Evolutionary conservation across 2,888 invertebrate species (phyloP).

Genomic region (Helleia helle): DNA sequence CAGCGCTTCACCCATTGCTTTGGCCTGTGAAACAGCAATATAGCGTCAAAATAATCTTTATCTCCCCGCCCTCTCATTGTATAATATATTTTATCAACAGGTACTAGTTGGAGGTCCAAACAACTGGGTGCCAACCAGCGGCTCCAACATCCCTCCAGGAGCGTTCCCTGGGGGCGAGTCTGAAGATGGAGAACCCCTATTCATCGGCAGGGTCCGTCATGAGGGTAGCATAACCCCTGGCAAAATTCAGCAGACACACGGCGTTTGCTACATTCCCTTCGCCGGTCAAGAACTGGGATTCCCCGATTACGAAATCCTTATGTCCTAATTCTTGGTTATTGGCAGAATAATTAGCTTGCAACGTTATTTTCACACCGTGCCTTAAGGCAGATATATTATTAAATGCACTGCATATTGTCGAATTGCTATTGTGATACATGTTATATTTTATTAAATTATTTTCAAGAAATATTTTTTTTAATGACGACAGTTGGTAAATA

Average conservation of each 20-base stretch:
- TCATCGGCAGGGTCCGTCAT: constrained; percentile 83
- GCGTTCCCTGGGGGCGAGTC: constrained; percentile 82
- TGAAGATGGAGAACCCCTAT: constrained; percentile 86
- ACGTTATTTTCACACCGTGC: constrained; percentile 25
- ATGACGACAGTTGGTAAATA: no score
- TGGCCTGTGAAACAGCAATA: no score
- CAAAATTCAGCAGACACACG: constrained; percentile 89
- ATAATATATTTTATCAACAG: constrained; percentile 26
- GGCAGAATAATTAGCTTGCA: constrained; percentile 13
- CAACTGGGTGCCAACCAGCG: constrained; percentile 81
- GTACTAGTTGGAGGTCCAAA: constrained; percentile 75
- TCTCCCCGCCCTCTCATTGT: not conserved
- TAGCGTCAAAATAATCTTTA: no score
- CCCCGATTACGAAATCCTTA: constrained; percentile 86
- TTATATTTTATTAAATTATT: constrained; percentile 35
- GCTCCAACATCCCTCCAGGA: constrained; percentile 81
- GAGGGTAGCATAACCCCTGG: constrained; percentile 85
- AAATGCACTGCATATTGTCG: constrained; percentile 30
- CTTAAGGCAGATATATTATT: constrained; percentile 23
- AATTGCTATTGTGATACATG: constrained; percentile 21
- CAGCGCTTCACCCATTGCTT: no score
- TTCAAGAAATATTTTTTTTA: no score
- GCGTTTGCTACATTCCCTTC: constrained; percentile 87
- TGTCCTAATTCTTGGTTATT: constrained; percentile 37
- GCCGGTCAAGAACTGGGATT: constrained; percentile 85